These are phyloP conservation scores for Apodemus sylvaticus DNA, from an alignment of 2,113 vertebrate genomes.

Conservation along the genomic window DNA sequence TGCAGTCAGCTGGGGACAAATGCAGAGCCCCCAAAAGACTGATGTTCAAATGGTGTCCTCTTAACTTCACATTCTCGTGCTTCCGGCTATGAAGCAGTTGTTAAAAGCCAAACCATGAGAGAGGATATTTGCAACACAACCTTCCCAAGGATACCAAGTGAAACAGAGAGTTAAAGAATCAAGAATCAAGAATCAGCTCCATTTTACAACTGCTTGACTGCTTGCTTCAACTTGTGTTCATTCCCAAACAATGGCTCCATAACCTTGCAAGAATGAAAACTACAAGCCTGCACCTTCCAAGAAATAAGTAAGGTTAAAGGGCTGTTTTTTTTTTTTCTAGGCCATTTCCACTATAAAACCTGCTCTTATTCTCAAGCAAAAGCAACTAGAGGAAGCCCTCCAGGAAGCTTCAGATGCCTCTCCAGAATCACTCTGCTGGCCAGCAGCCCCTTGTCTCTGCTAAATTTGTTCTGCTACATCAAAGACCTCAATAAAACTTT, in stretches of 20 bases:
- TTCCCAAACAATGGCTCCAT: background rate
- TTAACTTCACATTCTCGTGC: background rate
- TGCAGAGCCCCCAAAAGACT: conserved; percentile 14
- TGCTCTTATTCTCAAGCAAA: conserved; percentile 3
- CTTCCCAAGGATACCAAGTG: background rate
- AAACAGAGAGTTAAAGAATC: conserved; percentile 51
- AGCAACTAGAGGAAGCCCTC: background rate
- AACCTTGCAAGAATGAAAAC: conserved; percentile 2
- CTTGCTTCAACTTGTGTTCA: background rate
- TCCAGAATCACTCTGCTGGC: background rate
- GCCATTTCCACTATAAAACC: background rate
- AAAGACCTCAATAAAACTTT: conserved; percentile 31
- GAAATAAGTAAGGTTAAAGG: background rate
- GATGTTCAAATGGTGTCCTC: background rate
- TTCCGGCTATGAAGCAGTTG: background rate
- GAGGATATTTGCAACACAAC: background rate
- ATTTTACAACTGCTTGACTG: background rate
- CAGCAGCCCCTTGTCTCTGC: background rate
- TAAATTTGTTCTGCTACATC: conserved; percentile 5
- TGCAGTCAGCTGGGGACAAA: background rate
- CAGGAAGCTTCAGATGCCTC: conserved; percentile 27
- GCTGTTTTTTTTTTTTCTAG: conserved; percentile 29
- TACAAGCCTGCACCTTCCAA: background rate
- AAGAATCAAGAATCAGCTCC: background rate
- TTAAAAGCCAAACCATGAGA: conserved; percentile 7